These are phyloP conservation scores for Eupsilia transversa DNA, from an alignment of 2,888 invertebrate species.

Conservation along the genomic window DNA sequence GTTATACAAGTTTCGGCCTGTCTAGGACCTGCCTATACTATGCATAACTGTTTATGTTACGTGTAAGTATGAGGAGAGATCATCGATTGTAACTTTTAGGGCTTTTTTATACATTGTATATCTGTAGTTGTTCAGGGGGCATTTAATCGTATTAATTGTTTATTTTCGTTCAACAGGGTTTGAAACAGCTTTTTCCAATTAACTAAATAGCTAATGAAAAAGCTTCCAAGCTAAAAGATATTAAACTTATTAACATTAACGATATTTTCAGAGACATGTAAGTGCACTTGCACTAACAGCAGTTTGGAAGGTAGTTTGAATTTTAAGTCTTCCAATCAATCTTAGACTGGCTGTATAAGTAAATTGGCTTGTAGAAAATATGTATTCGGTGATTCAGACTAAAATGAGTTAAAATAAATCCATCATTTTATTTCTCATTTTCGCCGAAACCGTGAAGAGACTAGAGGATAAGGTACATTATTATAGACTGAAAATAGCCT, in stretches of 20 bases:
- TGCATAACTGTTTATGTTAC: background rate
- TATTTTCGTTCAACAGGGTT: background rate
- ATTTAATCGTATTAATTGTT: background rate
- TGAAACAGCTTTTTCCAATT: background rate
- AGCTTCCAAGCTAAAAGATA: background rate
- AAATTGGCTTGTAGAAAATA: background rate
- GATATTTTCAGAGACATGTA: background rate
- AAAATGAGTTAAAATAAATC: conserved; percentile 4
- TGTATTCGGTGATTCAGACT: background rate
- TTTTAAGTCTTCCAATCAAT: too few species aligned
- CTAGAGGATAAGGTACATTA: conserved; percentile 22
- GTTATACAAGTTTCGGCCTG: conserved; percentile 53
- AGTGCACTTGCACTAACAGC: background rate
- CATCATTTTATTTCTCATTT: conserved; percentile 33
- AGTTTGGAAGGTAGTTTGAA: background rate
- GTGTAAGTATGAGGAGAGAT: background rate
- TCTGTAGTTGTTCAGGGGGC: background rate
- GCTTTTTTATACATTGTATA: too few species aligned
- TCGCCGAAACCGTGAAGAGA: conserved; percentile 23
- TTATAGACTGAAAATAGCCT: conserved; percentile 14
- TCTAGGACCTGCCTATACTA: conserved; percentile 34
- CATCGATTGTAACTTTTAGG: background rate
- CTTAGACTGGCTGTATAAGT: too few species aligned
- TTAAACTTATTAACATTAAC: background rate
- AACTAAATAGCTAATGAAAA: background rate